These are phyloP conservation scores for Sebastolobus alascanus DNA, from an alignment of 2,797 vertebrate genomes.

Conservation along the genomic window DNA sequence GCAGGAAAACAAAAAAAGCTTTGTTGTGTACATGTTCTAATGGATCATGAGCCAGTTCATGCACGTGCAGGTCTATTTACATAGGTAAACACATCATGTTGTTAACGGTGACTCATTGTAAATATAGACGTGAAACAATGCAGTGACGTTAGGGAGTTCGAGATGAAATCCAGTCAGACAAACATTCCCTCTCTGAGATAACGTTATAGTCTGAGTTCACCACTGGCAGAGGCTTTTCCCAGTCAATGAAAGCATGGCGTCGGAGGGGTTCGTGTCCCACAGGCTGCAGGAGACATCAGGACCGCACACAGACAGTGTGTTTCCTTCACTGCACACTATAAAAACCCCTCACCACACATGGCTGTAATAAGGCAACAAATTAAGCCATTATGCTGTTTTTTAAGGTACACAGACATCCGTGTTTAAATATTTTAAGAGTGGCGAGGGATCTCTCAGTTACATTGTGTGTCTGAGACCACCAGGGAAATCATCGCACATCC, in stretches of 20 bases:
- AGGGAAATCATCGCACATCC: slow-evolving; percentile 75
- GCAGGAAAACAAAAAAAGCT: not conserved
- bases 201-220: slow-evolving; percentile 49
- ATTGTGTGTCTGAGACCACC: slow-evolving; percentile 82
- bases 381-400: slow-evolving; percentile 84
- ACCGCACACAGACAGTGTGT: slow-evolving; percentile 85
- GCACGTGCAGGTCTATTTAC: slow-evolving; percentile 37
- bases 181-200: slow-evolving; percentile 40
- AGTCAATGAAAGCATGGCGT: slow-evolving; percentile 76
- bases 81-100: slow-evolving; percentile 58
- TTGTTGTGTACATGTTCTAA: slow-evolving; percentile 17
- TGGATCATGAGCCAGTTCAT: slow-evolving; percentile 17
- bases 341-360: slow-evolving; percentile 82
- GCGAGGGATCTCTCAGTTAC: slow-evolving; percentile 79
- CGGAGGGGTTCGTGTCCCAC: slow-evolving; percentile 74
- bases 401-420: slow-evolving; percentile 88
- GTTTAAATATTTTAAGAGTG: slow-evolving; percentile 86
- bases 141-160: slow-evolving; percentile 37
- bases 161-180: slow-evolving; percentile 56
- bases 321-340: slow-evolving; percentile 81
- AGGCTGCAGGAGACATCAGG: slow-evolving; percentile 81
- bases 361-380: slow-evolving; percentile 88
- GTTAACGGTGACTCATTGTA: slow-evolving; percentile 46
- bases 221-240: slow-evolving; percentile 67
- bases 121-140: slow-evolving; percentile 51